phyloP scores from a whole-genome alignment of 2,797 vertebrate genomes.

The Bovichtus variegatus region DNA sequence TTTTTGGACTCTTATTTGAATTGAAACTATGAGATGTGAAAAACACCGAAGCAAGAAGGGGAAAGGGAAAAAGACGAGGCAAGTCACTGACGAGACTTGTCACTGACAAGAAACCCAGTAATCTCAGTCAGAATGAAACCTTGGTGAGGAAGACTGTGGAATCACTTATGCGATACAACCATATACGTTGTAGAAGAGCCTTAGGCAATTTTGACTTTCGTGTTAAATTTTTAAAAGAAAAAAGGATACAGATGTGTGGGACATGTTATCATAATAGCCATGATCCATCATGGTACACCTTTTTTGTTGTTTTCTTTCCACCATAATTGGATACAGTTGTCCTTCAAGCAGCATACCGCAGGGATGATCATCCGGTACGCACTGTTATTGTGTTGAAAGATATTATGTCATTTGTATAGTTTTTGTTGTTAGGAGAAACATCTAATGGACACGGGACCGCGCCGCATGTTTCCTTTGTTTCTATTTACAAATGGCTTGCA shows the following conservation, averaged over 20 bases:
- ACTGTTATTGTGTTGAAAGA: conserved; percentile 16
- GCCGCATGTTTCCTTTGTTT: conserved; percentile 17
- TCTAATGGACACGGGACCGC: conserved; percentile 42
- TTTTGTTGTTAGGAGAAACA: conserved; percentile 35
- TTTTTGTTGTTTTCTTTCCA: conserved; percentile 15
- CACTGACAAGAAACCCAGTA: neutral
- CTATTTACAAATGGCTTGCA: conserved; percentile 34
- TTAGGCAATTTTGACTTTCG: neutral
- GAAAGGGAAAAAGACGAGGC: neutral
- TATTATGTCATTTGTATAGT: conserved; percentile 32
- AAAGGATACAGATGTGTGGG: conserved; percentile 5
- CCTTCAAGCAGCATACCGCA: conserved; percentile 10
- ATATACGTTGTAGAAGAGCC: neutral
- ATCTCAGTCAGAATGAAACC: neutral
- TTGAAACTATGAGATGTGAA: neutral
- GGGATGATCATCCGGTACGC: neutral
- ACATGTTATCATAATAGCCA: conserved; percentile 6
- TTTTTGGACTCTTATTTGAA: neutral
- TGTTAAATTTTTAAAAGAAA: conserved; percentile 3
- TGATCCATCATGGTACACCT: neutral
- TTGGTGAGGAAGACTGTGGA: neutral
- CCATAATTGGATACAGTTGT: conserved; percentile 32
- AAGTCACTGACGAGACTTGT: too few relatives aligned
- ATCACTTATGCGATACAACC: neutral
- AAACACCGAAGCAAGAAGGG: neutral